Conservation (phyloP, 1,140 invertebrate species). For the Macrosteles quadrilineatus region DNA sequence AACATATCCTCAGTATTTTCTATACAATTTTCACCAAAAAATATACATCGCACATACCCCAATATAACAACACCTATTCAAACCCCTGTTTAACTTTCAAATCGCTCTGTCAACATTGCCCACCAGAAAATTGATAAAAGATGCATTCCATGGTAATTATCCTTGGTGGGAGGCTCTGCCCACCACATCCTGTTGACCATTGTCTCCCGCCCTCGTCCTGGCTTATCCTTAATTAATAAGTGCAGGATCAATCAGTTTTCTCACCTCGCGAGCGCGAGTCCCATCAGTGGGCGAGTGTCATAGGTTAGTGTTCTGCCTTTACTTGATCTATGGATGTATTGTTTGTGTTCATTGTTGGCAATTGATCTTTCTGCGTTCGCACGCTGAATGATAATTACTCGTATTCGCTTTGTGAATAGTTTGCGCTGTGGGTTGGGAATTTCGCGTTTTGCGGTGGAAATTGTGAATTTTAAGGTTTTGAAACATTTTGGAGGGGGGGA, state of each 20-base stretch:
- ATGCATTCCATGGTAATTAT: too few relatives aligned
- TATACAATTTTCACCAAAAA: too few relatives aligned
- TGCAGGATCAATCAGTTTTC: slow-evolving; percentile 2
- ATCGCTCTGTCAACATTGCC: too few relatives aligned
- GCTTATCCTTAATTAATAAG: slow-evolving; percentile 10
- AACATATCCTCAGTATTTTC: too few relatives aligned
- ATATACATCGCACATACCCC: too few relatives aligned
- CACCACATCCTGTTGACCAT: slow-evolving; percentile 10
- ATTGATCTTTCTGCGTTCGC: slow-evolving; percentile 2
- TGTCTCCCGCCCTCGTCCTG: background rate
- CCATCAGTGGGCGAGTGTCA: background rate
- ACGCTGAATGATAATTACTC: background rate
- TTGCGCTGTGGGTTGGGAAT: background rate
- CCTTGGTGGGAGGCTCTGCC: background rate
- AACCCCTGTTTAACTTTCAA: too few relatives aligned
- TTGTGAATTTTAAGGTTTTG: too few relatives aligned
- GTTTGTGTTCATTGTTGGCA: slow-evolving; percentile 9
- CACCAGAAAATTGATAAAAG: too few relatives aligned
- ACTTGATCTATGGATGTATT: background rate
- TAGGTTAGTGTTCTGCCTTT: slow-evolving; percentile 4
- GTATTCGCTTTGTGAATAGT: background rate
- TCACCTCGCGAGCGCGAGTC: background rate
- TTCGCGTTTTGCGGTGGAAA: too few relatives aligned
- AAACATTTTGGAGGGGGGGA: too few relatives aligned
- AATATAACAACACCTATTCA: too few relatives aligned